Conservation (phyloP, 2,797 vertebrate genomes). For the Cirrhinus molitorella region DNA sequence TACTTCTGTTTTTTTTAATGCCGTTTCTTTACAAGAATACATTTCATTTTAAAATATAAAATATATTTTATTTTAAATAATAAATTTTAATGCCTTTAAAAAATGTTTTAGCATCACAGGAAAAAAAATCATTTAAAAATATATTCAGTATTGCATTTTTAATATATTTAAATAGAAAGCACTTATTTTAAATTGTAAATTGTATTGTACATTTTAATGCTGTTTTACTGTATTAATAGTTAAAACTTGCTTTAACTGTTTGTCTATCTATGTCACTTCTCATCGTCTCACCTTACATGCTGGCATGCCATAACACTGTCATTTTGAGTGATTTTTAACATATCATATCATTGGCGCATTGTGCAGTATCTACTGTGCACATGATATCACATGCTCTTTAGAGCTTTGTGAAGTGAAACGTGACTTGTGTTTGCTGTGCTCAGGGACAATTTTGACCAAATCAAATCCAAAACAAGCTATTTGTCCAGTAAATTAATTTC, state of each 20-base stretch:
- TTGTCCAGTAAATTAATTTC: not conserved
- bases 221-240: not conserved
- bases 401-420: constrained; percentile 76
- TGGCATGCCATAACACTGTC: not conserved
- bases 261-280: not conserved
- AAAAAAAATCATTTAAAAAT: no score
- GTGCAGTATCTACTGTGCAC: not conserved
- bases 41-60: no score
- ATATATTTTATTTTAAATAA: no score
- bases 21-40: no score
- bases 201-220: not conserved
- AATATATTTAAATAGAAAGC: not conserved
- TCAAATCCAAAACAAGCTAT: constrained; percentile 49
- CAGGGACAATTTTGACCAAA: constrained; percentile 16
- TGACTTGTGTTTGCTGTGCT: constrained; percentile 71
- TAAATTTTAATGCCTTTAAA: no score
- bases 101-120: no score
- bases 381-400: not conserved
- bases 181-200: not conserved
- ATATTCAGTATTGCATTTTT: not conserved
- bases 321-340: not conserved
- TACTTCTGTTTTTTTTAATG: no score
- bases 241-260: not conserved
- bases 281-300: not conserved
- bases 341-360: not conserved